Percentiles rank a stretch among this genome's conserved stretches.
phyloP scores from a whole-genome alignment of 1,140 invertebrate genomes.

The Cepaea nemoralis region DNA sequence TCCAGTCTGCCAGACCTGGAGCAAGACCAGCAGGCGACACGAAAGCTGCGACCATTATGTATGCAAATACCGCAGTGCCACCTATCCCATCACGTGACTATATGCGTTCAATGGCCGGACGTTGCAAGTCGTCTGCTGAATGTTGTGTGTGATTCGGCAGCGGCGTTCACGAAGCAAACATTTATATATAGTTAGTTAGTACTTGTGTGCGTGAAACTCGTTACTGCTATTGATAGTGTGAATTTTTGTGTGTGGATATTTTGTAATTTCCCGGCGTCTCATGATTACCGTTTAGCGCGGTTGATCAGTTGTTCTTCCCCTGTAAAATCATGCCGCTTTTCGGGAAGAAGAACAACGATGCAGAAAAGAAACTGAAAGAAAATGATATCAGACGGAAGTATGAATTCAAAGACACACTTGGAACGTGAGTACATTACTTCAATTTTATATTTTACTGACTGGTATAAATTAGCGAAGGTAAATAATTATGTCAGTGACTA shows the following conservation, averaged over 20 bases:
- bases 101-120: conserved; percentile 19
- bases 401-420: conserved; percentile 61
- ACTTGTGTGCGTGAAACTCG: too few species aligned
- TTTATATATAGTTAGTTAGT: neutral
- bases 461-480: too few species aligned
- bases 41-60: conserved; percentile 8
- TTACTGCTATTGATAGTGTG: neutral
- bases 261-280: conserved; percentile 14
- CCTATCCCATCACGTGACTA: conserved; percentile 31
- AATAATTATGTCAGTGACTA: too few species aligned
- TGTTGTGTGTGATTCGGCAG: neutral
- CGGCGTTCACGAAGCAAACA: neutral
- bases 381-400: conserved; percentile 57
- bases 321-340: conserved; percentile 62
- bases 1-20: conserved; percentile 2
- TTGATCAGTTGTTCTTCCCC: conserved; percentile 21
- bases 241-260: neutral
- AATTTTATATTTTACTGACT: too few species aligned
- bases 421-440: conserved; percentile 64
- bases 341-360: conserved; percentile 59
- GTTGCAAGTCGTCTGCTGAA: neutral
- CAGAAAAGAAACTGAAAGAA: conserved; percentile 57
- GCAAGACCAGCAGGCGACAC: too few species aligned
- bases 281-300: conserved; percentile 30
- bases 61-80: conserved; percentile 29